Evolutionary conservation across 2,113 vertebrate species (phyloP).

Genomic region (Rafetus swinhoei): DNA sequence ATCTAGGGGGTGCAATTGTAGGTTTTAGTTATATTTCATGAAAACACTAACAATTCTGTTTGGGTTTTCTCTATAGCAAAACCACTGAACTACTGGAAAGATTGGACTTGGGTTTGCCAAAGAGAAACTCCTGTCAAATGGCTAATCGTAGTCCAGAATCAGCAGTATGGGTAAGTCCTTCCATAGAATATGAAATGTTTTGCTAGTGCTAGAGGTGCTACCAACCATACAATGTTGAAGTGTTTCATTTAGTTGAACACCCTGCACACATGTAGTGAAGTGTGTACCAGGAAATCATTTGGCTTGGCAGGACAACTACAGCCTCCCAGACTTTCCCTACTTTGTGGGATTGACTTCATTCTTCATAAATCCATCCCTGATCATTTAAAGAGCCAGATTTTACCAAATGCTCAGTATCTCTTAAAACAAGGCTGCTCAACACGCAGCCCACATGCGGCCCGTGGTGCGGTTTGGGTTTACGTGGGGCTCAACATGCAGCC

Average conservation of each 20-base stretch:
- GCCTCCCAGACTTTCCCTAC: not conserved
- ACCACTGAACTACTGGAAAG: conserved; percentile 72
- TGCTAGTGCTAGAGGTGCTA: conserved; percentile 47
- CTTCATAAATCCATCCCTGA: not conserved
- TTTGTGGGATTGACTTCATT: not conserved
- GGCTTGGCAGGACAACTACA: not conserved
- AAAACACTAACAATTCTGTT: conserved; percentile 67
- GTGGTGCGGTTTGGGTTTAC: too few species aligned
- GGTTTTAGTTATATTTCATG: conserved; percentile 42
- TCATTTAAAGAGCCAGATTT: not conserved
- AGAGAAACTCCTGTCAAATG: conserved; percentile 44
- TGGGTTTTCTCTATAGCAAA: conserved; percentile 73
- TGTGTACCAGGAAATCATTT: conserved; percentile 12
- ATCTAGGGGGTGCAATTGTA: conserved; percentile 48
- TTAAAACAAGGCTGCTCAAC: not conserved
- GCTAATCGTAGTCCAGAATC: not conserved
- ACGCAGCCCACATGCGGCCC: too few species aligned
- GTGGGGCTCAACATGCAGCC: too few species aligned
- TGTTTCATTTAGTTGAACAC: conserved; percentile 32
- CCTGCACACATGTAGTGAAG: not conserved
- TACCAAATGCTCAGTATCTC: not conserved
- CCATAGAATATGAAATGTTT: not conserved
- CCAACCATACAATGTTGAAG: conserved; percentile 18
- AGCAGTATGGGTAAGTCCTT: conserved; percentile 73
- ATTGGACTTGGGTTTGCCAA: conserved; percentile 32